A percentile compares a stretch with the other conserved stretches of the same genome.
Evolutionary conservation across 92 coral and sea anemone genomes (phyloP).

Genomic region (Bergia sp.): DNA sequence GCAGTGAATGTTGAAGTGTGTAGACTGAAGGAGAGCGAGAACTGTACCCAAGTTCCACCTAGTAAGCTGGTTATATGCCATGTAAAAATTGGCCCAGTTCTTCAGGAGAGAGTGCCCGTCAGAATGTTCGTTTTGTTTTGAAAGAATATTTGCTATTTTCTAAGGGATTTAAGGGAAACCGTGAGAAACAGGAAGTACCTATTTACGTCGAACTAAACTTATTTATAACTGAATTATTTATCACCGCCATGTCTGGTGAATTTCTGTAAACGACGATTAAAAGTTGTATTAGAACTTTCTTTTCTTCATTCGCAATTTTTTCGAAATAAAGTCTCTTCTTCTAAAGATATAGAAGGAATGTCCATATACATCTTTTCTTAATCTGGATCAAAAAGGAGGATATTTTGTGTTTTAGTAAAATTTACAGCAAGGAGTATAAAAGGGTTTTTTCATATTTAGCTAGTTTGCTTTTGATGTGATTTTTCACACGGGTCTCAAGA

Average conservation of each 20-base stretch:
- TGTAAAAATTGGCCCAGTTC: no score
- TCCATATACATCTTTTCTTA: background rate
- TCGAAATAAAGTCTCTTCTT: background rate
- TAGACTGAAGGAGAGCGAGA: background rate
- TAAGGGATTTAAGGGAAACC: background rate
- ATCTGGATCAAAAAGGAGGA: no score
- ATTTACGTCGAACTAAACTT: background rate
- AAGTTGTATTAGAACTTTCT: background rate
- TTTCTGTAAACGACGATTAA: background rate
- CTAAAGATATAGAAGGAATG: background rate
- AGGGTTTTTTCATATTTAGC: no score
- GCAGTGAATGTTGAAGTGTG: background rate
- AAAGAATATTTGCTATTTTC: background rate
- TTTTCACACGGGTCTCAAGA: background rate
- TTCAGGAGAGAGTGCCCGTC: no score
- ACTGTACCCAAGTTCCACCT: background rate
- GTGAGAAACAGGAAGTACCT: conserved; percentile 23
- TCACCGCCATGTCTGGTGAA: background rate
- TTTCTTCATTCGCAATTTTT: background rate
- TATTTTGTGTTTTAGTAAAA: no score
- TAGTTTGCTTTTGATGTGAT: background rate
- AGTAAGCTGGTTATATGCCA: background rate
- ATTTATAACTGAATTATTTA: no score
- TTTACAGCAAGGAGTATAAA: no score
- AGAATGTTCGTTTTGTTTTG: no score